phyloP scores from a whole-genome alignment of 37 sponge, comb jelly and placozoan species.

The Hexactinellida sp. region DNA sequence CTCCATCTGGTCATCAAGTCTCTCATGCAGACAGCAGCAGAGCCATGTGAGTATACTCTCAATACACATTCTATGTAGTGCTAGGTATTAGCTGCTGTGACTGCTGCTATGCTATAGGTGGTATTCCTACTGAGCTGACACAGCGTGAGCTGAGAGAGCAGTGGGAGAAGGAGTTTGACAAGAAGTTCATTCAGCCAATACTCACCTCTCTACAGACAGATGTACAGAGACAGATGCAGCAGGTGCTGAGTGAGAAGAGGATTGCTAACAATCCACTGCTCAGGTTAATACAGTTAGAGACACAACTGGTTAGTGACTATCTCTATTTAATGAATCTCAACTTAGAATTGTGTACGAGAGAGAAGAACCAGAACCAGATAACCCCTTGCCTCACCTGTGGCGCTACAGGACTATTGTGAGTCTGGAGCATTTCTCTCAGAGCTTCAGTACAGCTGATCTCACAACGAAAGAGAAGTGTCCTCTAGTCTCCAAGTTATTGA shows the following conservation, averaged over 20 bases:
- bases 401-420: slow-evolving; percentile 15
- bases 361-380: slow-evolving; percentile 5
- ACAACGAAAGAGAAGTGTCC: neutral
- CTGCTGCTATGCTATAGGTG: too few relatives aligned
- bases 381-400: neutral
- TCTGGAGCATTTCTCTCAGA: slow-evolving; percentile 12
- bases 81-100: neutral
- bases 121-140: neutral
- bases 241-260: neutral
- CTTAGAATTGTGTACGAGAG: slow-evolving; percentile 6
- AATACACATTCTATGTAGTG: neutral
- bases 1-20: slow-evolving; percentile 37
- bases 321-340: neutral
- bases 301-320: neutral
- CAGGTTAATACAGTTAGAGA: neutral
- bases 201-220: neutral
- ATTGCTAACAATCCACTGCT: neutral
- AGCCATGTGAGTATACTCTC: neutral
- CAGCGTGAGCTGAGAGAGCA: neutral
- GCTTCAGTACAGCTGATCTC: slow-evolving; percentile 1
- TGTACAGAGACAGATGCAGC: neutral
- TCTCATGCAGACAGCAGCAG: neutral
- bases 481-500: neutral
- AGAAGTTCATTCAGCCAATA: neutral
- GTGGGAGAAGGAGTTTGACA: neutral